Conservation (phyloP, 2,888 invertebrate species). For the Exephanes ischioxanthus region DNA sequence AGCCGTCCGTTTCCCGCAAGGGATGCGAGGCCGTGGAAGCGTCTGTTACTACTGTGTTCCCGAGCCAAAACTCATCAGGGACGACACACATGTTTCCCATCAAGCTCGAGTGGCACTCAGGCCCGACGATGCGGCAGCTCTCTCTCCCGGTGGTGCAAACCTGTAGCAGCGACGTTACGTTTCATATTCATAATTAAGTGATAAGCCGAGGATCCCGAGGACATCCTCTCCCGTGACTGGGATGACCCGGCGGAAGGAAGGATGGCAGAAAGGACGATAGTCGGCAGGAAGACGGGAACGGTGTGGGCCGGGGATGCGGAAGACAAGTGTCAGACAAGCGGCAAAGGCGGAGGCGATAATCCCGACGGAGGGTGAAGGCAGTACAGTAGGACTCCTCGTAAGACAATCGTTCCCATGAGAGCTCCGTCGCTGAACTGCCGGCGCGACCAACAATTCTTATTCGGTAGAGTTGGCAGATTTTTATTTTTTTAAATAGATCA, state of each 20-base stretch:
- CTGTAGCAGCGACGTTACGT: conserved; percentile 17
- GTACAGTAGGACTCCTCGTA: conserved; percentile 13
- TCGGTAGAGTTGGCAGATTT: neutral
- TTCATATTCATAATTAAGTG: conserved; percentile 65
- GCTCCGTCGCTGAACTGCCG: too few relatives aligned
- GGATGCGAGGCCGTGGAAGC: conserved; percentile 15
- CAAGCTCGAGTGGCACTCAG: conserved; percentile 66
- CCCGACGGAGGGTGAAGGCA: neutral
- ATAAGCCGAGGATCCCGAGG: conserved; percentile 51
- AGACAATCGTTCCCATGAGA: neutral
- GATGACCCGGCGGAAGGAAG: conserved; percentile 42
- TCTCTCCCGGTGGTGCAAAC: conserved; percentile 14
- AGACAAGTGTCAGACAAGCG: conserved; percentile 36
- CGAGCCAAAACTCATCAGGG: conserved; percentile 65
- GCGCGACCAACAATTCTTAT: neutral
- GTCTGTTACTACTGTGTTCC: conserved; percentile 45
- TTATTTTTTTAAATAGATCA: too few relatives aligned
- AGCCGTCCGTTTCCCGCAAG: conserved; percentile 64
- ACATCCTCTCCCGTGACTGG: conserved; percentile 42
- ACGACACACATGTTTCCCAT: conserved; percentile 69
- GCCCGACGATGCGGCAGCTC: conserved; percentile 32
- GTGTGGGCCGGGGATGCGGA: conserved; percentile 22
- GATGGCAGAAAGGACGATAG: conserved; percentile 4
- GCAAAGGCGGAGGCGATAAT: conserved; percentile 4
- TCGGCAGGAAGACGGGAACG: conserved; percentile 13